Base-by-base conservation (phyloP, 1,140 invertebrate genomes). In the Vollenhovia emeryi region DNA sequence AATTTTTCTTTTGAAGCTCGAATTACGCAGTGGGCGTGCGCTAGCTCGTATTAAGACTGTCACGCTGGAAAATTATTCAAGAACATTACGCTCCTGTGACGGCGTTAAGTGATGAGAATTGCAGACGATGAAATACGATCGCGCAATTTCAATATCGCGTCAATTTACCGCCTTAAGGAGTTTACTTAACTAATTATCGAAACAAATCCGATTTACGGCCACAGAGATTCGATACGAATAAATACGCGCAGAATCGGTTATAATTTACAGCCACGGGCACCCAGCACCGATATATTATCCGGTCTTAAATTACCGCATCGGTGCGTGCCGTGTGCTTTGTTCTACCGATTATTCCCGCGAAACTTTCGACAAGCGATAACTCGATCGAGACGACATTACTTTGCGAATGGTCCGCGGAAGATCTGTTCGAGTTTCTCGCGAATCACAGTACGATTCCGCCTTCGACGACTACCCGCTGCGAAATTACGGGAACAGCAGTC, bases 401-500 rank as follows among this genome's bases (percentile, higher is more conserved):
- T 73, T n/a, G 73, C 18, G 27, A 48, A 89, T 88, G 66, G 40
- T 48, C 33, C 36, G 11, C 2, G 40, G n/a, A 43, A 45, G 78
- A 52, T 18, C 33, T 5, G 45, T 24, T 36, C 74, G 83, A 24
- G 83, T 59, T 86, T 75, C 87, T 57, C 75, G 8, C 30, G 55
- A 86, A 84, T 85, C 86, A 68, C 80, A 84, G 48, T 27, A 55
- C 57, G 71, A 71, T 68, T 5, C 30, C 55, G 45, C 66, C 68
- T 86, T 88, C 85, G 82, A 75, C 69, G 52, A 64, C 83, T 50
- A 78, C 50, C 30, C 68, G 43, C 43, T 36, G 40, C 62, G 69
- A 86, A 88, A 88, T 86, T 80, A 78, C 84, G 50, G 71, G 43
- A 83, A 83, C 84, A 64, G 48, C 87, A 78, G 80, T 68, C 52